These are phyloP conservation scores for Meloidogyne chitwoodi DNA, from an alignment of 1,140 invertebrate species.

Conservation along the genomic window DNA sequence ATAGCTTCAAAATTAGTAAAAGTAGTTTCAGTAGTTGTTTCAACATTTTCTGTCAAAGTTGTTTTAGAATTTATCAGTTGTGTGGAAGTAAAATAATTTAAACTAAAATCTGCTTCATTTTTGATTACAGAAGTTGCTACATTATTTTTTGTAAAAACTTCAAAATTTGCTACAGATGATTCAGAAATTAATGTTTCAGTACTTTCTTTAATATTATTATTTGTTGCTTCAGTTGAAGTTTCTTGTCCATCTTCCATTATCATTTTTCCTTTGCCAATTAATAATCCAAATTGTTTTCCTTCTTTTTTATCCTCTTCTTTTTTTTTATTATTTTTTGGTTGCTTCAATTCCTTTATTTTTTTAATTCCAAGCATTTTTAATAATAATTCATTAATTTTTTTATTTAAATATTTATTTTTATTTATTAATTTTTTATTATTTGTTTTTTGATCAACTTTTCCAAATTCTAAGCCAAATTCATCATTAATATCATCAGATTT, in stretches of 20 bases:
- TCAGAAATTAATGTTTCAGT: too few species aligned
- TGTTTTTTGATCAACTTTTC: neutral
- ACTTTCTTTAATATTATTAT: too few species aligned
- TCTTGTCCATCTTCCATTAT: neutral
- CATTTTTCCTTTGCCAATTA: neutral
- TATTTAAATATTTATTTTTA: neutral
- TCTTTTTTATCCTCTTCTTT: neutral
- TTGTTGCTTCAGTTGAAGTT: neutral
- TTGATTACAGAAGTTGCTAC: neutral
- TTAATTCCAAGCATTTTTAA: neutral
- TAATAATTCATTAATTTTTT: neutral
- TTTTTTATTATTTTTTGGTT: too few species aligned
- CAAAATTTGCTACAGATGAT: neutral
- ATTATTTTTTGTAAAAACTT: neutral
- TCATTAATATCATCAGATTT: too few species aligned
- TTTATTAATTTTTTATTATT: neutral
- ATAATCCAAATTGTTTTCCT: neutral
- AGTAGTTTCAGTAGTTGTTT: neutral
- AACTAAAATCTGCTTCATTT: too few species aligned
- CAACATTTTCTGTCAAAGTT: neutral
- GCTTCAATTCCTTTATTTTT: neutral
- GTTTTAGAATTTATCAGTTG: neutral
- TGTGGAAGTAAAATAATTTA: too few species aligned
- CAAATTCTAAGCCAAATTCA: neutral
- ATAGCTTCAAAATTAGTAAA: too few species aligned